Conservation (phyloP, 1,140 invertebrate species). For the Lepidurus arcticus region DNA sequence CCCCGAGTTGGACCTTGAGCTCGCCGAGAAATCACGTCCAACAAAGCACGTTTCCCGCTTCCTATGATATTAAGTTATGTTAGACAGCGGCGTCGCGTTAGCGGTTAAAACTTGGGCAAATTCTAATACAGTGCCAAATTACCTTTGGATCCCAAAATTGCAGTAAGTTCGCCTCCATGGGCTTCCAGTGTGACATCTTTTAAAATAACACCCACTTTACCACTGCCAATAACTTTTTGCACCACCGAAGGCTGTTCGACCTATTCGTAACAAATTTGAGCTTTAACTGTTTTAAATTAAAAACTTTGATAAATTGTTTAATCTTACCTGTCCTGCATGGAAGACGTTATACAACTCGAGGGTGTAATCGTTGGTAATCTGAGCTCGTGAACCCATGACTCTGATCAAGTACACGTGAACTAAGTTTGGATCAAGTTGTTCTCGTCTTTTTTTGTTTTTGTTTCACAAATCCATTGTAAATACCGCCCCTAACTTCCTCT, state of each 20-base stretch:
- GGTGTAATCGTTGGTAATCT: conserved; percentile 65
- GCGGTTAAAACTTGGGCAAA: neutral
- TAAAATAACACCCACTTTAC: conserved; percentile 74
- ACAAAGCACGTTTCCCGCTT: conserved; percentile 79
- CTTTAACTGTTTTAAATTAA: conserved; percentile 10
- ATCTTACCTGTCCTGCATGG: conserved; percentile 74
- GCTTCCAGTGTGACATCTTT: conserved; percentile 86
- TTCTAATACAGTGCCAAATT: conserved; percentile 24
- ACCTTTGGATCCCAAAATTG: conserved; percentile 87
- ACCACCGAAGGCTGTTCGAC: conserved; percentile 71
- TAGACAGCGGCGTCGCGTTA: neutral
- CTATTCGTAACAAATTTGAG: conserved; percentile 45
- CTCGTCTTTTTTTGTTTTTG: neutral
- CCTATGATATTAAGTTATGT: conserved; percentile 48
- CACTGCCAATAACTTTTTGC: conserved; percentile 66
- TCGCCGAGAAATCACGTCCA: conserved; percentile 80
- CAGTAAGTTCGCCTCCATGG: conserved; percentile 83
- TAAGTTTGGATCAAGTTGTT: neutral
- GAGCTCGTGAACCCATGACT: conserved; percentile 28
- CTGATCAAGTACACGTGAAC: neutral
- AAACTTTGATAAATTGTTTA: conserved; percentile 6
- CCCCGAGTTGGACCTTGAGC: conserved; percentile 59
- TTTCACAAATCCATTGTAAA: conserved; percentile 7
- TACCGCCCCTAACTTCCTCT: neutral
- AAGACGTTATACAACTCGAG: conserved; percentile 82